phyloP scores from a whole-genome alignment of 2,888 invertebrate genomes.

The Trichopoda pennipes region DNA sequence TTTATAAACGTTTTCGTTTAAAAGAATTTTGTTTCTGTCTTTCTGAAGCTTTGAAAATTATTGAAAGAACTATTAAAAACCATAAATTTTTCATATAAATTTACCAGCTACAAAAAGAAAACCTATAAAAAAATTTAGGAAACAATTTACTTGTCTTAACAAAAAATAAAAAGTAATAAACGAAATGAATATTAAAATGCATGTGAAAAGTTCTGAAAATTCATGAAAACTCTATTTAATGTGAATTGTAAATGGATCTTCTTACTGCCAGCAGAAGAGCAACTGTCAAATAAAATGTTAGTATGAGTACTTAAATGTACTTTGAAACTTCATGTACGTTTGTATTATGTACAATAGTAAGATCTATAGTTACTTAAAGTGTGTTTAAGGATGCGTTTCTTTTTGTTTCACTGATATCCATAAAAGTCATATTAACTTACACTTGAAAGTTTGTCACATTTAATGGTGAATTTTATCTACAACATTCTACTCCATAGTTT shows the following conservation, averaged over 20 bases:
- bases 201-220: conserved; percentile 27
- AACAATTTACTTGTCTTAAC: conserved; percentile 41
- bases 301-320: conserved; percentile 32
- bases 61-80: conserved; percentile 28
- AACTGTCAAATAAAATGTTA: conserved; percentile 44
- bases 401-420: conserved; percentile 51
- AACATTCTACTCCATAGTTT: conserved; percentile 33
- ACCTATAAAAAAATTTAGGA: background rate
- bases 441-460: conserved; percentile 60
- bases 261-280: background rate
- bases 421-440: conserved; percentile 62
- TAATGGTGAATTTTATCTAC: conserved; percentile 51
- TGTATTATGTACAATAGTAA: background rate
- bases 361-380: background rate
- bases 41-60: background rate
- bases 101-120: background rate
- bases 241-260: conserved; percentile 35
- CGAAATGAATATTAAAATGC: conserved; percentile 22
- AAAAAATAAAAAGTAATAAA: background rate
- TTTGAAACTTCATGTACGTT: conserved; percentile 2
- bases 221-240: conserved; percentile 43
- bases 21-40: background rate
- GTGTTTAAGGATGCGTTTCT: conserved; percentile 16
- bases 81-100: conserved; percentile 30
- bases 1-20: conserved; percentile 12